Conservation (phyloP, 2,888 invertebrate species). For the Tridacna crocea region DNA sequence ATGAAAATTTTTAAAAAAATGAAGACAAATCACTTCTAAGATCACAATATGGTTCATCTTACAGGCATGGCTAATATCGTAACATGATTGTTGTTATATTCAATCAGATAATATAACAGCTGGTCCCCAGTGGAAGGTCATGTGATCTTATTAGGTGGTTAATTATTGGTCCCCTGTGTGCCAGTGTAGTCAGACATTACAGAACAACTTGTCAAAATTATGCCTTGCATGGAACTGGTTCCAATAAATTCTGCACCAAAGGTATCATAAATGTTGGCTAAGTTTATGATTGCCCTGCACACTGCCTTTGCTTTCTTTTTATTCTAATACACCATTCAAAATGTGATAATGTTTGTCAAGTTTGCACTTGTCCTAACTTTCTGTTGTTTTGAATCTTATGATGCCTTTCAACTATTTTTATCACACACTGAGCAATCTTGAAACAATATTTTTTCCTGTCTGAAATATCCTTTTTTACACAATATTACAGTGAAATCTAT, state of each 20-base stretch:
- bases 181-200: slow-evolving; percentile 13
- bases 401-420: too few species aligned
- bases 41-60: not conserved
- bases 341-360: too few species aligned
- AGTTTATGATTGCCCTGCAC: slow-evolving; percentile 1
- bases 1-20: too few species aligned
- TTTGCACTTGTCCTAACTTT: too few species aligned
- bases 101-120: slow-evolving; percentile 10
- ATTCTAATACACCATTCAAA: not conserved
- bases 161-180: slow-evolving; percentile 22
- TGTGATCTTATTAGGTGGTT: slow-evolving; percentile 17
- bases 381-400: too few species aligned
- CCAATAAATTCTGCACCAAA: not conserved
- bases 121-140: slow-evolving; percentile 10
- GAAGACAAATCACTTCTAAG: too few species aligned
- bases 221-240: not conserved
- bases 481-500: too few species aligned
- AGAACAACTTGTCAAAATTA: slow-evolving; percentile 7
- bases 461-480: too few species aligned
- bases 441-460: too few species aligned
- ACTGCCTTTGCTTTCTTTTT: not conserved
- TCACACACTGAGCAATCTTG: too few species aligned
- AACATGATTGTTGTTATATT: slow-evolving; percentile 1
- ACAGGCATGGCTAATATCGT: not conserved
- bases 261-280: not conserved